A percentile compares a stretch with the other conserved stretches of the same genome.
Conservation (phyloP, 2,797 vertebrate genomes). For the Aselliscus stoliczkanus region DNA sequence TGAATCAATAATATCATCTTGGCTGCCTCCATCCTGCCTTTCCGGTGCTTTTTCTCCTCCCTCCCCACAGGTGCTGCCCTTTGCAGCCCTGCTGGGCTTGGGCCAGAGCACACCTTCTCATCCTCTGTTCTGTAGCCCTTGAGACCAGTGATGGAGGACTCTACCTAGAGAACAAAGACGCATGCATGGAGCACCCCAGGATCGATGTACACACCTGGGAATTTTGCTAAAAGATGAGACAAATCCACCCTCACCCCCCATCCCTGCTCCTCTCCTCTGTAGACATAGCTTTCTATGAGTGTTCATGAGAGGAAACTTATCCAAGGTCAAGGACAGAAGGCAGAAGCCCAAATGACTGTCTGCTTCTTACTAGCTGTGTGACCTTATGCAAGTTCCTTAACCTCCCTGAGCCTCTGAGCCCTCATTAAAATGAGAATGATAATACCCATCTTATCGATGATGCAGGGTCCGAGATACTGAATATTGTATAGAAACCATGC, state of each 20-base stretch:
- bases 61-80: not conserved
- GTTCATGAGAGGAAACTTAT: not conserved
- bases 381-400: not conserved
- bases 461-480: not conserved
- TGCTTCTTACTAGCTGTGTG: not conserved
- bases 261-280: rapidly evolving
- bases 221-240: not conserved
- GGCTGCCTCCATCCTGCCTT: not conserved
- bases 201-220: not conserved
- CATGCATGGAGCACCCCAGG: rapidly evolving
- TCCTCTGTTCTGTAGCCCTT: not conserved
- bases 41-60: not conserved
- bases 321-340: not conserved
- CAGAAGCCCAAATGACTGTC: not conserved
- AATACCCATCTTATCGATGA: not conserved
- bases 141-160: rapidly evolving
- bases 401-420: not conserved
- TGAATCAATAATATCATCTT: not conserved
- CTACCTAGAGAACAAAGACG: rapidly evolving
- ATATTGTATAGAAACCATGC: not conserved
- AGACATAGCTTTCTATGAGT: not conserved
- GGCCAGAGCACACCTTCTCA: not conserved
- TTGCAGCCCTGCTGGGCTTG: not conserved
- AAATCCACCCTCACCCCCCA: rapidly evolving
- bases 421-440: not conserved